These are phyloP conservation scores for Mimachlamys varia DNA, from an alignment of 2,888 invertebrate species.

Conservation along the genomic window DNA sequence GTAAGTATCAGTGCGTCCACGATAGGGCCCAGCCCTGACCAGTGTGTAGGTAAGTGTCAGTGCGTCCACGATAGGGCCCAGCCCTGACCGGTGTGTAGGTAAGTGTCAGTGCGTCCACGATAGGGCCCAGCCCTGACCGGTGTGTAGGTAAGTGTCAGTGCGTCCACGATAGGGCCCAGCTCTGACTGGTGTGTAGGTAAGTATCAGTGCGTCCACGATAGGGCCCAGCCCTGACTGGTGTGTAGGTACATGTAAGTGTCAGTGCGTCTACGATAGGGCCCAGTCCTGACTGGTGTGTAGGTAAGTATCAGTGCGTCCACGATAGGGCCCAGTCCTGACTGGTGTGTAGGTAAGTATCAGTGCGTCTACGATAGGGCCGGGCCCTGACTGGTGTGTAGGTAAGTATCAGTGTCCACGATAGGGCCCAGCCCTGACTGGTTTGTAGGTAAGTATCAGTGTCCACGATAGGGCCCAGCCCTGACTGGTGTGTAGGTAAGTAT, in stretches of 20 bases:
- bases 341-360: slow-evolving; percentile 90
- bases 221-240: slow-evolving; percentile 99
- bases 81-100: slow-evolving; percentile 97
- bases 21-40: slow-evolving; percentile 61
- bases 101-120: slow-evolving; percentile 82
- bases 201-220: slow-evolving; percentile 80
- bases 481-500: slow-evolving; percentile 94
- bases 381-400: slow-evolving; percentile 96
- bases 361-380: slow-evolving; percentile 84
- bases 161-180: slow-evolving; percentile 93
- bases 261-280: neutral
- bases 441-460: slow-evolving; percentile 85
- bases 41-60: slow-evolving; percentile 83
- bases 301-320: slow-evolving; percentile 87
- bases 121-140: slow-evolving; percentile 96
- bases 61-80: slow-evolving; percentile 93
- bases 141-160: slow-evolving; percentile 84
- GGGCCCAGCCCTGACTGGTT: slow-evolving; percentile 99
- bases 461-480: slow-evolving; percentile 94
- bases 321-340: slow-evolving; percentile 97
- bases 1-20: too few species aligned
- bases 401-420: slow-evolving; percentile 85
- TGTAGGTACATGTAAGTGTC: slow-evolving; percentile 87
- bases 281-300: slow-evolving; percentile 76
- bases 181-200: slow-evolving; percentile 98